These are phyloP conservation scores for Xylota segnis DNA, from an alignment of 2,888 invertebrate species.

Conservation along the genomic window DNA sequence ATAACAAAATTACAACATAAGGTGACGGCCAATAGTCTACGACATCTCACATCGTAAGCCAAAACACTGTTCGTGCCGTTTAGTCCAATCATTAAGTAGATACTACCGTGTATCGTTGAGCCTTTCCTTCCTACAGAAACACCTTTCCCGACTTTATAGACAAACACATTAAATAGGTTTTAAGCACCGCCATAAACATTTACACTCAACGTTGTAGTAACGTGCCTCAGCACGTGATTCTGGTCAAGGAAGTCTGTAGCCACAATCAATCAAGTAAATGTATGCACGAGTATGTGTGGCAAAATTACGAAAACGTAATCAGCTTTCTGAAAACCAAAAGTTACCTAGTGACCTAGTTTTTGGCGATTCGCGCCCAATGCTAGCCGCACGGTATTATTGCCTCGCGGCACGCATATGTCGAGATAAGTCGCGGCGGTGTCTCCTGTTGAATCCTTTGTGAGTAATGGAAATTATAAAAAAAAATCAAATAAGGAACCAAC, in stretches of 20 bases:
- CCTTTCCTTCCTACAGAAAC: background rate
- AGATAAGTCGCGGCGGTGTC: slow-evolving; percentile 14
- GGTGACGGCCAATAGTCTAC: background rate
- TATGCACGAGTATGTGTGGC: background rate
- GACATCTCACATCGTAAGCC: background rate
- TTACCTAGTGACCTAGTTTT: slow-evolving; percentile 32
- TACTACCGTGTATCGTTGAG: background rate
- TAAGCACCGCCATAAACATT: slow-evolving; percentile 7
- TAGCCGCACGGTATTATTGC: slow-evolving; percentile 16
- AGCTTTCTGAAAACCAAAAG: background rate
- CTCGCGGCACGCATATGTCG: slow-evolving; percentile 23
- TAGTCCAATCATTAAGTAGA: background rate
- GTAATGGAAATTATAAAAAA: slow-evolving; percentile 6
- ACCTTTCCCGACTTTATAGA: slow-evolving; percentile 8
- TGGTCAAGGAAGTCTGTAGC: background rate
- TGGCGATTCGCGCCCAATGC: background rate
- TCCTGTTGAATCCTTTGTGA: slow-evolving; percentile 34
- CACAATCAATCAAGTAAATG: background rate
- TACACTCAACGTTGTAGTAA: slow-evolving; percentile 1
- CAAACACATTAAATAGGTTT: slow-evolving; percentile 24
- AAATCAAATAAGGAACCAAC: background rate
- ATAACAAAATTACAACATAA: background rate
- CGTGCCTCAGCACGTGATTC: slow-evolving; percentile 25
- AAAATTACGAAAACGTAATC: background rate
- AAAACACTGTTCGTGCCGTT: background rate